A percentile compares a stretch with the other conserved stretches of the same genome.
Evolutionary conservation across 2,888 invertebrate species (phyloP).

Genomic region (Stegana nigrithorax): DNA sequence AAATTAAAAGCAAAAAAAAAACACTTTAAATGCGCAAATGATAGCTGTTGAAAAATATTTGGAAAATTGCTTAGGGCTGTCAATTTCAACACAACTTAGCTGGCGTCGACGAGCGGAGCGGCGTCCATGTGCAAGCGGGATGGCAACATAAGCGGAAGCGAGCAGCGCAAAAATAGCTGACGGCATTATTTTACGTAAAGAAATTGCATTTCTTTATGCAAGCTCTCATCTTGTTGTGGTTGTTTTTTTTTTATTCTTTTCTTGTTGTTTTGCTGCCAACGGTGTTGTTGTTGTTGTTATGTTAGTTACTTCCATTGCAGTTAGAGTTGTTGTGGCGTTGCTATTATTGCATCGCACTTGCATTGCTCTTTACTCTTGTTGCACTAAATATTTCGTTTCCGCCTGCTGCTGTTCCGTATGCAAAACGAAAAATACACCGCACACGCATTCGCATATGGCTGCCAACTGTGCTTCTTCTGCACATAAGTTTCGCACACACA

Average conservation of each 20-base stretch:
- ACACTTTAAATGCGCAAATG: conserved; percentile 16
- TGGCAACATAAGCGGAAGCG: background rate
- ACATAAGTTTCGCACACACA: background rate
- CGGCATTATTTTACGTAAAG: conserved; percentile 14
- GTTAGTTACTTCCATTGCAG: background rate
- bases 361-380: conserved; percentile 36
- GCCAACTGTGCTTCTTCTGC: background rate
- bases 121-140: background rate
- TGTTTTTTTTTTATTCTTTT: background rate
- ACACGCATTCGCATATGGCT: background rate
- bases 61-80: conserved; percentile 11
- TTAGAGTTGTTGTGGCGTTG: background rate
- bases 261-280: background rate
- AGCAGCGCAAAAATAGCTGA: background rate
- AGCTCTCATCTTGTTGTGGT: background rate
- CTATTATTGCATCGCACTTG: background rate
- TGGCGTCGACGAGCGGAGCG: background rate
- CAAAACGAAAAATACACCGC: conserved; percentile 41
- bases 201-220: conserved; percentile 15
- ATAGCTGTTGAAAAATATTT: conserved; percentile 5
- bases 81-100: conserved; percentile 18
- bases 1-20: no score
- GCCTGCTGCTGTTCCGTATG: conserved; percentile 55
- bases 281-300: conserved; percentile 4
- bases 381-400: conserved; percentile 60